phyloP scores from a whole-genome alignment of 2,888 invertebrate species.

The Microplitis manilae region DNA sequence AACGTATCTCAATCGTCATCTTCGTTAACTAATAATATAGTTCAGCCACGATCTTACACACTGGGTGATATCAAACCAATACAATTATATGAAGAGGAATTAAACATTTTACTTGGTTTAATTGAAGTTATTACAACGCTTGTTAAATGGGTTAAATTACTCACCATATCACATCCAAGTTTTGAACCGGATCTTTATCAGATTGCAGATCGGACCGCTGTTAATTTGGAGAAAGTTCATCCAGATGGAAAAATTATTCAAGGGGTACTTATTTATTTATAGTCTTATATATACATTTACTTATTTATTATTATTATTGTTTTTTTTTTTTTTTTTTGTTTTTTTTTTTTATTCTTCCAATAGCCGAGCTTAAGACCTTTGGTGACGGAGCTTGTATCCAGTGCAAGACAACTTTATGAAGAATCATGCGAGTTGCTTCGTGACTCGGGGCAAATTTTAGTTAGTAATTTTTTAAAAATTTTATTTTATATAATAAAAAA shows the following conservation, averaged over 20 bases:
- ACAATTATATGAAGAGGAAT: conserved; percentile 78
- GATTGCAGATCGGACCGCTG: conserved; percentile 81
- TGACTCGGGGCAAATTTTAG: conserved; percentile 79
- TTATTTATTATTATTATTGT: neutral
- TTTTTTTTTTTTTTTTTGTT: neutral
- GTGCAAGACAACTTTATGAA: conserved; percentile 79
- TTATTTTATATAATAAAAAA: conserved; percentile 5
- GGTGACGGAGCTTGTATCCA: conserved; percentile 83
- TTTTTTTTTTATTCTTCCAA: neutral
- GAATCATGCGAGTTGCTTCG: conserved; percentile 81
- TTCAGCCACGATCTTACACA: conserved; percentile 53
- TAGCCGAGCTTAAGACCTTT: conserved; percentile 81
- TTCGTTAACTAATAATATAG: conserved; percentile 58
- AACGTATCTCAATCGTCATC: conserved; percentile 63
- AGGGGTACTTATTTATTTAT: conserved; percentile 72
- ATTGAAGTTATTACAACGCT: conserved; percentile 88
- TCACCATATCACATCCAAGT: conserved; percentile 79
- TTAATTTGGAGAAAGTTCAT: conserved; percentile 82
- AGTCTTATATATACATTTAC: too few relatives aligned
- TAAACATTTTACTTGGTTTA: conserved; percentile 81
- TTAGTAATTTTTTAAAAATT: conserved; percentile 57
- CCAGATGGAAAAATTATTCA: conserved; percentile 87
- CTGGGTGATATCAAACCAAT: conserved; percentile 73
- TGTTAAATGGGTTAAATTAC: conserved; percentile 85
- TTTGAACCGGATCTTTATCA: conserved; percentile 84